Evolutionary conservation across 2,113 vertebrate genomes (phyloP).

Genomic region (Callorhinus ursinus): DNA sequence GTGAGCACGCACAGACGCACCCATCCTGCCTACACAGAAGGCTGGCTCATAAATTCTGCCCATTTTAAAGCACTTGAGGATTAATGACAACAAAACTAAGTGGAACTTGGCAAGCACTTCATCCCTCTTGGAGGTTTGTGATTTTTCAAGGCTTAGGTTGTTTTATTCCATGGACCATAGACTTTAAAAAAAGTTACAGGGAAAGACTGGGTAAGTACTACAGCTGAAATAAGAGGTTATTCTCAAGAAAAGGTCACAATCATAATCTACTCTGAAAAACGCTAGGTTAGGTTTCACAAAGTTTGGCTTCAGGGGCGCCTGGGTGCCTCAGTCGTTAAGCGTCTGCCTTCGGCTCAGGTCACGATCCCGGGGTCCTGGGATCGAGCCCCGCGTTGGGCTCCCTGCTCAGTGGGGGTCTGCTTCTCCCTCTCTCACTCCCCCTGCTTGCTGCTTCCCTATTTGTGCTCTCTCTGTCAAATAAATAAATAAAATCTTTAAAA

Average conservation of each 20-base stretch:
- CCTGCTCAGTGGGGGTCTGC: too few relatives aligned
- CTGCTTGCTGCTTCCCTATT: too few relatives aligned
- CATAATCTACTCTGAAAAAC: neutral
- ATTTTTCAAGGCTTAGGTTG: constrained; percentile 41
- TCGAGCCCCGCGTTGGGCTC: too few relatives aligned
- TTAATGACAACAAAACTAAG: constrained; percentile 18
- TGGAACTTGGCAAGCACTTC: neutral
- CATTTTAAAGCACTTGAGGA: constrained; percentile 27
- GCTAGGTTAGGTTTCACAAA: neutral
- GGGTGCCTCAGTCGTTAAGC: too few relatives aligned
- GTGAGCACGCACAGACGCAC: neutral
- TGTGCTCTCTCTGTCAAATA: too few relatives aligned
- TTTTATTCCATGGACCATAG: neutral
- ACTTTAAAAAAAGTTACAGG: neutral
- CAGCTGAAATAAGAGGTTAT: neutral
- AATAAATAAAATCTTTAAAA: too few relatives aligned
- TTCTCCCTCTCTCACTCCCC: too few relatives aligned
- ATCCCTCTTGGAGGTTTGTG: neutral
- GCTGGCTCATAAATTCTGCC: neutral
- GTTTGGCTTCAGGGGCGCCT: too few relatives aligned
- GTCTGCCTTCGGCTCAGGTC: too few relatives aligned
- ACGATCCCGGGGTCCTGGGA: too few relatives aligned
- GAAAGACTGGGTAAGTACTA: neutral
- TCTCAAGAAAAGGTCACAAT: neutral
- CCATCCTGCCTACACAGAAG: neutral